Evolutionary conservation across 1,140 invertebrate species (phyloP), one percentile per base, ranked within the genome.

Genomic region (Drosophila repletoides): DNA sequence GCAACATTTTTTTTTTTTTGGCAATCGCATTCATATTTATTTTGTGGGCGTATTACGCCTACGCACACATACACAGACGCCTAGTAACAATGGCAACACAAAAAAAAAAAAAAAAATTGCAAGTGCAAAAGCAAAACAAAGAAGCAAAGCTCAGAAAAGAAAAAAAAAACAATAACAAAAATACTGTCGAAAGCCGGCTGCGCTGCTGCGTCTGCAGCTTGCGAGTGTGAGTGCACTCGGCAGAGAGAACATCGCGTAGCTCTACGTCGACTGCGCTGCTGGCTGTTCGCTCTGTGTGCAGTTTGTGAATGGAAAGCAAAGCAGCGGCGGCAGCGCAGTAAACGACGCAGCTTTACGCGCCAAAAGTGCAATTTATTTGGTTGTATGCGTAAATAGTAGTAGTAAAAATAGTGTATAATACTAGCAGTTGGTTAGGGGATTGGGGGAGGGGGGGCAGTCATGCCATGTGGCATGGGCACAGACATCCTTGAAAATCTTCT

Each of bases 401-500:
- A 56, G 43, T 68, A 33, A 43, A 15, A 22, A 15, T 17, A 33
- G 34, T 51, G 31, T 5, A 41, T 15, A 40, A 49, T 45, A 51
- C 10, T 24, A 56, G 31, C 19, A 34, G 12, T 17, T 0, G 41
- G 21, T 17, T 9, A 5, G 36, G 1, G 1, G 9, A 10, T 4
- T 6, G 7, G 26, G 36, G 26, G 3, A 24, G 3, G 10, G 4
- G 51, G 33, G 14, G 29, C 5, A 12, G 14, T 29, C 34, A 33
- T 67, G 77, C 51, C 76, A 76, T 76, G 77, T 76, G 73, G 77
- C 72, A 70, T 59, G 61, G 55, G 68, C 63, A 61, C 73, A 81
- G 77, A 81, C 77, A 81, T 81, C 77, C 77, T 81, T 81, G 77
- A 81, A 72, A 48, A 52, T 38, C n/a, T n/a, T n/a, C n/a, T n/a